Evolutionary conservation across 92 coral and sea anemone species (phyloP), one percentile per base, ranked within the genome.

Genomic region (Blastomussa wellsi): DNA sequence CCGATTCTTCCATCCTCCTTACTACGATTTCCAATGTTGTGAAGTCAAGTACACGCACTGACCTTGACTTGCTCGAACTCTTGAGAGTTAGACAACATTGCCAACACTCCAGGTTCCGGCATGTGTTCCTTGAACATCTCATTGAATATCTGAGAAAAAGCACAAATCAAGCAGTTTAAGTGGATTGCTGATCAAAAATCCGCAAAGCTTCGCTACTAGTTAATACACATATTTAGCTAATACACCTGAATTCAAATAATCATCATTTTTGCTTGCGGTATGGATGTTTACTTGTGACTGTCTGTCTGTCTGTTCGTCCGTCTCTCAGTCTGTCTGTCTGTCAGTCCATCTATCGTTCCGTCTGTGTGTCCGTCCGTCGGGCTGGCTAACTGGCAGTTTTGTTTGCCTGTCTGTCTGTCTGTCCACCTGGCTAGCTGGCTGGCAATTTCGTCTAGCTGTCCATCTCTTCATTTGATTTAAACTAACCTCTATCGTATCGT

Each of bases 11-110:
- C 7, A n/a, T 53, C 6, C 60, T 53, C 60, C 60, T 53, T 7
- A 0, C 16, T 51, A 2, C 19, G 3, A 20, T 11, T 57, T 3
- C 9, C 64, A 22, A 20, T 4, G 64, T 15, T 60, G 67, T 24
- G 26, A 28, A 37, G 26, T 19, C 22, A 10, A 13, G 28, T 20
- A 17, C n/a, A 37, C 59, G 15, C 9, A 39, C 67, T 53, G 15
- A 96, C 99, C 97, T 96, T 96, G 33, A 96, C 92, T 91, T 96
- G 99, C 55, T 96, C 99, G 84, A 96, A 96, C 73, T 96, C 99
- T 77, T 91, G 93, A 4, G 99, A 84, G 79, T 91, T 92, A 51
- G 99, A 96, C 79, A 96, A 31, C 97, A 94, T 96, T 78, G 93
- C 88, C 29, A 96, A 83, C 72, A 96, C 88, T 37, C 93, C 98